Percentiles rank a stretch among this genome's conserved stretches.
These are phyloP conservation scores for Lapara coniferarum DNA, from an alignment of 2,888 invertebrate genomes.

Conservation along the genomic window DNA sequence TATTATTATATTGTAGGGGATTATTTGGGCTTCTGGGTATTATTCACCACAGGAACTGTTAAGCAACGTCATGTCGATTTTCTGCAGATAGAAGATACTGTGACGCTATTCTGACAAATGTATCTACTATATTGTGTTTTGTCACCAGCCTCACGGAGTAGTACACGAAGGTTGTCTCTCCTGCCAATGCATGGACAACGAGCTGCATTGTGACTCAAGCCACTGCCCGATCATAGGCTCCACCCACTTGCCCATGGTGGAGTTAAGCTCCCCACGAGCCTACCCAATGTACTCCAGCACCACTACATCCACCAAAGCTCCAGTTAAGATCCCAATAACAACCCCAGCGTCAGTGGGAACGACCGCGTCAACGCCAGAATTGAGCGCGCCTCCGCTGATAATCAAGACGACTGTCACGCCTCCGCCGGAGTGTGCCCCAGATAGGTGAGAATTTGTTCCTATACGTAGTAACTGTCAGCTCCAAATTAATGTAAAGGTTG, in stretches of 20 bases:
- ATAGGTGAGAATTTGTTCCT: constrained; percentile 39
- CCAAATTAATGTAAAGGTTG: too few relatives aligned
- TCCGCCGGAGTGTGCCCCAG: constrained; percentile 39
- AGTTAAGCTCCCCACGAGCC: constrained; percentile 25
- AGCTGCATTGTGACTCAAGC: constrained; percentile 86
- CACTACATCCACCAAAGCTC: constrained; percentile 42
- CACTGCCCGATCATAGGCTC: constrained; percentile 68
- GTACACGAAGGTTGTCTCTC: constrained; percentile 85
- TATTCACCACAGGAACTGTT: too few relatives aligned
- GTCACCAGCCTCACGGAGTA: constrained; percentile 87
- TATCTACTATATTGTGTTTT: constrained; percentile 3
- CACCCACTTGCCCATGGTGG: constrained; percentile 50
- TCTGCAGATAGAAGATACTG: too few relatives aligned
- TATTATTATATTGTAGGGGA: too few relatives aligned
- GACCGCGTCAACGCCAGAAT: constrained; percentile 15
- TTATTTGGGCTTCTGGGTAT: too few relatives aligned
- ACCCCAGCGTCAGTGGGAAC: neutral
- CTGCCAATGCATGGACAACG: constrained; percentile 92
- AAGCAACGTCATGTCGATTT: too few relatives aligned
- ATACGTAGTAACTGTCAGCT: neutral
- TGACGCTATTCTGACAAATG: neutral
- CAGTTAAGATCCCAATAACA: constrained; percentile 9
- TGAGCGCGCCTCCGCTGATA: constrained; percentile 30
- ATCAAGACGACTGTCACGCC: constrained; percentile 37
- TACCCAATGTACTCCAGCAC: constrained; percentile 27